Evolutionary conservation across 2,797 vertebrate genomes (phyloP), one percentile per base, ranked within the genome.

Genomic region (Chromobotia macracanthus): DNA sequence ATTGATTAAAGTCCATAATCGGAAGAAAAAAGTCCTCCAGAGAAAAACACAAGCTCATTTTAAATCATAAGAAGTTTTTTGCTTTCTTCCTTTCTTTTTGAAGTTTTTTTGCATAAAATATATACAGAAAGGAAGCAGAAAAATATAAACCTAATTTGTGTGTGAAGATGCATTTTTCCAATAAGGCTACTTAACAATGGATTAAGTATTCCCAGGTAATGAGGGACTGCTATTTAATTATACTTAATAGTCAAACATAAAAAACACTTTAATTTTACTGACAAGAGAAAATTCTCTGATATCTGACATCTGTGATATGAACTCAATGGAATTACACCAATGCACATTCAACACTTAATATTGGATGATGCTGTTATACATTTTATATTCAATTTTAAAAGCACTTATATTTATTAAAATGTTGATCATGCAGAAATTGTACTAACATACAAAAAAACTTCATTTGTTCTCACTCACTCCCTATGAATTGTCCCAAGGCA

Each of bases 1-100:
- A 66, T 58, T 72, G 50, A 79, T 79, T 66, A 18, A 73, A 58
- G 51, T 56, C 21, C 69, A 65, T 69, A 61, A 78, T 81, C 46
- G 69, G 44, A 70, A 58, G 50, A 79, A 21, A 60, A n/a, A 58
- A 9, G 18, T 69, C 50, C 38, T 56, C 21, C 8, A 9, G 46
- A 55, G 50, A 80, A n/a, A 72, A 44, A 50, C n/a, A 31, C 12
- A 18, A 74, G 11, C 64, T 19, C 5, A 10, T 61, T 63, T 23
- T 38, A 76, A 51, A 35, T 41, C 65, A 58, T 77, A 38, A 35
- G 10, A 66, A 28, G 7, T 60, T 77, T 35, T n/a, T 80, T 15
- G 44, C 38, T 64, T 74, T 77, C 18, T 48, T 66, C 71, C 16
- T 72, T 71, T 7, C 10, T 28, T 48, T 70, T 64, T 69, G 15